Conservation (phyloP, 2,888 invertebrate species). For the Heteromurus nitidus region DNA sequence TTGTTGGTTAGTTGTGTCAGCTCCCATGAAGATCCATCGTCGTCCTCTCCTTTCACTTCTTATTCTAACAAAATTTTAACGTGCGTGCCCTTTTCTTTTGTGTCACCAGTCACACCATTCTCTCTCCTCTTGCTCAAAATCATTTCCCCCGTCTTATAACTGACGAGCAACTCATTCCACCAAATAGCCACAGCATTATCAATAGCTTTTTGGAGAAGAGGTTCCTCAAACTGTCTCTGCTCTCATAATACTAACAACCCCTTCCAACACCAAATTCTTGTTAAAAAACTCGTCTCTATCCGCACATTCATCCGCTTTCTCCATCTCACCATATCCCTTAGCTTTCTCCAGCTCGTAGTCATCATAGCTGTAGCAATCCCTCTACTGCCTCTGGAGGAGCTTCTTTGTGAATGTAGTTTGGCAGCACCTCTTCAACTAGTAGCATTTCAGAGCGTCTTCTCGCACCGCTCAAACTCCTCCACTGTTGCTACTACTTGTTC, state of each 20-base stretch:
- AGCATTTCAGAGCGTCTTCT: slow-evolving; percentile 29
- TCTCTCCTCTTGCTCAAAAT: slow-evolving; percentile 19
- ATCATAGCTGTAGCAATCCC: neutral
- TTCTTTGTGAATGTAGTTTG: slow-evolving; percentile 23
- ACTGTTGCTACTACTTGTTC: slow-evolving; percentile 64
- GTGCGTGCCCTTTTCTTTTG: slow-evolving; percentile 48
- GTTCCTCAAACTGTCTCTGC: neutral
- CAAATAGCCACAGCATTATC: slow-evolving; percentile 10
- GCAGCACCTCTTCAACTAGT: slow-evolving; percentile 37
- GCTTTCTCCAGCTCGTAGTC: too few species aligned
- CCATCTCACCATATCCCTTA: too few species aligned
- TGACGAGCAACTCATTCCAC: slow-evolving; percentile 20
- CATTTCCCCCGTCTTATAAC: slow-evolving; percentile 30
- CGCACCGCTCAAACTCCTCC: slow-evolving; percentile 22
- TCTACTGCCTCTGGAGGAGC: neutral
- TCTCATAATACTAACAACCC: neutral
- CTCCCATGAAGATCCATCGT: slow-evolving; percentile 63
- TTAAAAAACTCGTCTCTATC: too few species aligned
- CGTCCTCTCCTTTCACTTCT: slow-evolving; percentile 50
- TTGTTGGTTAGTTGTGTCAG: slow-evolving; percentile 66
- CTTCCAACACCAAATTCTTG: neutral
- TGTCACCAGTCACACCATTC: too few species aligned
- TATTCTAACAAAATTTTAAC: slow-evolving; percentile 16
- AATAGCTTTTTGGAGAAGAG: slow-evolving; percentile 13
- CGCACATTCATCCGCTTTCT: too few species aligned